These are phyloP conservation scores for Pterophyllum scalare DNA, from an alignment of 2,113 vertebrate genomes.

Conservation along the genomic window DNA sequence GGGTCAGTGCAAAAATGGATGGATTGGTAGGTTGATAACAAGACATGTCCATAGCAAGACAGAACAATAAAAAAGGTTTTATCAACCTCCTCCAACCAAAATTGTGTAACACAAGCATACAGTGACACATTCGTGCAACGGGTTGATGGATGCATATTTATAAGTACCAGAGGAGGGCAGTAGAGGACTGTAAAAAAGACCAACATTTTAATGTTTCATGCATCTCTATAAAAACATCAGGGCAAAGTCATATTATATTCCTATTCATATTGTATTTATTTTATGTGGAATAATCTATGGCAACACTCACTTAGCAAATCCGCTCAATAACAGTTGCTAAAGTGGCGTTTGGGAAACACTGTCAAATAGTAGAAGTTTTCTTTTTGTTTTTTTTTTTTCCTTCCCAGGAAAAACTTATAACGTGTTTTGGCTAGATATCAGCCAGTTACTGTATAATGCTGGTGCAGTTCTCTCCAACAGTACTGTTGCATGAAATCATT, in stretches of 20 bases:
- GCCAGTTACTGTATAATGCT: conserved; percentile 1
- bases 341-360: neutral
- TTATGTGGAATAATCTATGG: neutral
- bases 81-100: neutral
- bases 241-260: neutral
- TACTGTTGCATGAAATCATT: conserved; percentile 22
- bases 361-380: neutral
- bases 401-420: neutral
- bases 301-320: neutral
- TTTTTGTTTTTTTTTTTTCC: neutral
- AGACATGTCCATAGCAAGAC: neutral
- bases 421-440: neutral
- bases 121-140: neutral
- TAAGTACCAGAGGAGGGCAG: conserved; percentile 52
- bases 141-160: neutral
- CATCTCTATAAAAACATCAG: neutral
- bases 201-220: neutral
- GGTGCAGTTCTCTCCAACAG: neutral
- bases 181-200: conserved; percentile 29
- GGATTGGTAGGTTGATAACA: neutral
- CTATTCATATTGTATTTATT: no score
- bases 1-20: neutral
- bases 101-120: no score
- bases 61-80: neutral
- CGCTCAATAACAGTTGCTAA: neutral